Base-by-base conservation (phyloP, 2,888 invertebrate species). In the Frankliniella fusca region DNA sequence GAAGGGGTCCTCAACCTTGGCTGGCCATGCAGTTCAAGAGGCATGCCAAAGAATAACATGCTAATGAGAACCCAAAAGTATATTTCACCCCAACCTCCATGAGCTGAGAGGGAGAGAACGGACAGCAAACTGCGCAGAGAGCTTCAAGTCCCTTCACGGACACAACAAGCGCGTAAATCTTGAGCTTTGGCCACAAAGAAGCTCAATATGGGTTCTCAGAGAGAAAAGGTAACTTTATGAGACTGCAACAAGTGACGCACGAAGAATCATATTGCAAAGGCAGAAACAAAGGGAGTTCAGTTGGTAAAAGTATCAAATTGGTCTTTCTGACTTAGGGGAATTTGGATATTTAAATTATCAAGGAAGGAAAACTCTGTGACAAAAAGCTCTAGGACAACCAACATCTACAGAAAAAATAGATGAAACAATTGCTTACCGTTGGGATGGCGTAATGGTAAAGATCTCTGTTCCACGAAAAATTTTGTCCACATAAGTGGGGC, bases 381-480 rank as follows among this genome's bases (percentile, higher is more conserved):
- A 27, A 8, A 54, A 76, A 76, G 70, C 70, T 76, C 27, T 0
- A 10, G 27, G 10, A 76, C 70, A 76, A 76, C 70, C 23, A 76
- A 76, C 70, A 27, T 23, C 70, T 27, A 76, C 10, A 27, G 70
- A 27, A 12, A 11, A 27, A 11, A 27, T 10, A 1, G 8, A 27
- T 76, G 3, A 54, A 54, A 12, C 54, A 15, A 27, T 76, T 76
- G 12, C 70, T 27, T 27, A 76, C 70, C 70, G 70, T 76, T 76
- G 70, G 70, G 12, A 76, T 23, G n/a, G 70, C 70, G 70, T 76
- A 76, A 27, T 76, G 27, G 70, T 76, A 76, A 10, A 27, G 70
- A 27, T 76, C 70, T 76, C 70, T 9, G 27, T 76, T 27, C 70
- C 70, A 76, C 70, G 70, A 76, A 76, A 76, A 76, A 76, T 76